Percentiles rank a stretch among this genome's conserved stretches.
phyloP scores from a whole-genome alignment of 2,797 vertebrate species.

The Lagorchestes hirsutus region DNA sequence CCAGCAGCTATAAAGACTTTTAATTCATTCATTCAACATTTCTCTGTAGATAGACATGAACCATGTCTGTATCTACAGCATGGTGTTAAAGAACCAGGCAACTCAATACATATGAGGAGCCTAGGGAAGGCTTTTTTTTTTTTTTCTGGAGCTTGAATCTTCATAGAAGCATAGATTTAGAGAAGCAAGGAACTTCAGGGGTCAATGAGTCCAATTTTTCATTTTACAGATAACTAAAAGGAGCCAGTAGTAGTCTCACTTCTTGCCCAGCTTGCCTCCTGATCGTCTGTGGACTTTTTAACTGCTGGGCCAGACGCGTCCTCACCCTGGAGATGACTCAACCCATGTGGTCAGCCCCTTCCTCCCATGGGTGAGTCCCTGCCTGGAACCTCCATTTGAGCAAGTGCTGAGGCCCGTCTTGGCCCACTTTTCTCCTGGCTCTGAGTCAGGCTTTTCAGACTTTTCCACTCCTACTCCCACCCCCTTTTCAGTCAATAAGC shows the following conservation, averaged over 20 bases:
- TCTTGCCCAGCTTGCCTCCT: not conserved
- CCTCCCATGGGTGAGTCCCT: not conserved
- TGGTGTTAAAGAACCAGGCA: not conserved
- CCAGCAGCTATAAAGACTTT: not conserved
- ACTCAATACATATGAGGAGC: not conserved
- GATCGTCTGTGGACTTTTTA: not conserved
- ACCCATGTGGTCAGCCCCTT: not conserved
- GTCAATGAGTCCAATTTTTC: not conserved
- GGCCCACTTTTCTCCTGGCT: not conserved
- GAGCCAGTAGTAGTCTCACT: not conserved
- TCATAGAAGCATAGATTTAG: not conserved
- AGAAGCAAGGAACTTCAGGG: not conserved
- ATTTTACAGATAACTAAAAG: not conserved
- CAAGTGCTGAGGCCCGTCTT: not conserved
- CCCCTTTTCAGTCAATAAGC: not conserved
- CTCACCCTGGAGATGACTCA: not conserved
- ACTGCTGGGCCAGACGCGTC: not conserved
- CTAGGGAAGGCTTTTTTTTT: not conserved
- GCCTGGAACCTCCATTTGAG: not conserved
- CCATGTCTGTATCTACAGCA: not conserved
- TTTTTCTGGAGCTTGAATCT: not conserved
- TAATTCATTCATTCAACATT: not conserved
- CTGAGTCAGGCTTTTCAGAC: not conserved
- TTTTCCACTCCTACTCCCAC: not conserved
- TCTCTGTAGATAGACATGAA: not conserved